phyloP scores from a whole-genome alignment of 2,888 invertebrate genomes.

The Muschampia plurimacula region DNA sequence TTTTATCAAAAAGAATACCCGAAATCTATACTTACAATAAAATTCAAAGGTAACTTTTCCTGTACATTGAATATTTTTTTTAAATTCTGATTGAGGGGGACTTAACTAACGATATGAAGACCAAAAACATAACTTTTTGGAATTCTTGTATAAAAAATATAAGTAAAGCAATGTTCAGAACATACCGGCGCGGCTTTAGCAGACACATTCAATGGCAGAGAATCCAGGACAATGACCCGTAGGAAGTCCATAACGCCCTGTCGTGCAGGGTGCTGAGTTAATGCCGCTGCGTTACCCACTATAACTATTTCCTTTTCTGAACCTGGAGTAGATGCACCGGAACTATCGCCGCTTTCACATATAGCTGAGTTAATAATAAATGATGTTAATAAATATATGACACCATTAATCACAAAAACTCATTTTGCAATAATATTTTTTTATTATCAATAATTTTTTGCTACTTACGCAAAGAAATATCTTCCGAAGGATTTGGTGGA shows the following conservation, averaged over 20 bases:
- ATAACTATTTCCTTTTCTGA: constrained; percentile 85
- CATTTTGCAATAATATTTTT: neutral
- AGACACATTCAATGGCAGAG: constrained; percentile 92
- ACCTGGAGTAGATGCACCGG: constrained; percentile 92
- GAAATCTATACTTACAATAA: too few species aligned
- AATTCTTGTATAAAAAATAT: too few species aligned
- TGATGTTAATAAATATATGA: neutral
- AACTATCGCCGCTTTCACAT: constrained; percentile 90
- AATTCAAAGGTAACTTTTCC: too few species aligned
- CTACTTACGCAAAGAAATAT: constrained; percentile 76
- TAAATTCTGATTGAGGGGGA: too few species aligned
- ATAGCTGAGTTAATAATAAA: constrained; percentile 58
- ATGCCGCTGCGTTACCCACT: constrained; percentile 80
- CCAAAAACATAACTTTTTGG: too few species aligned
- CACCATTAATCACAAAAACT: neutral
- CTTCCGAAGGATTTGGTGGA: constrained; percentile 85
- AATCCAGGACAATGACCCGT: constrained; percentile 96
- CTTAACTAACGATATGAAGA: too few species aligned
- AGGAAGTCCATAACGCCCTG: constrained; percentile 98
- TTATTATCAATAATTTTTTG: neutral
- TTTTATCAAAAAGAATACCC: too few species aligned
- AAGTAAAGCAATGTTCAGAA: constrained; percentile 11
- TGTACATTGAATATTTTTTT: too few species aligned
- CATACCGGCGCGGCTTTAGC: constrained; percentile 90
- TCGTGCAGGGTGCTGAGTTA: constrained; percentile 91